Percentiles rank a stretch among this genome's conserved stretches.
Conservation (phyloP, 2,888 invertebrate species). For the Physocephala rufipes region DNA sequence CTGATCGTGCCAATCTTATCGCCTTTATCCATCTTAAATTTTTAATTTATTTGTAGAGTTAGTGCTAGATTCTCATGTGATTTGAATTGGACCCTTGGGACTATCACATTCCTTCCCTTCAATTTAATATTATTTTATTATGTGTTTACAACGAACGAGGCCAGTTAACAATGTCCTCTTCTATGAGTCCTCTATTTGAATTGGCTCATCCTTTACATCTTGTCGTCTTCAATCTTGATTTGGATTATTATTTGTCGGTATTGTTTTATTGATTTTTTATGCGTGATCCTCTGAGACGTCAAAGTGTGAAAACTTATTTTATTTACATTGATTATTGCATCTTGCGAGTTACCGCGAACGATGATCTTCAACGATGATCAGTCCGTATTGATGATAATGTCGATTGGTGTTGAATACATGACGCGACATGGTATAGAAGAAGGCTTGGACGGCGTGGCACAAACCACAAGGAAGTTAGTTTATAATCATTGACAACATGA, state of each 20-base stretch:
- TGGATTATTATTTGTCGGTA: neutral
- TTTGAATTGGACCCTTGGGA: conserved; percentile 45
- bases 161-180: neutral
- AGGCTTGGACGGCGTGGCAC: neutral
- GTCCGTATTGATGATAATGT: conserved; percentile 11
- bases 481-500: neutral
- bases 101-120: conserved; percentile 32
- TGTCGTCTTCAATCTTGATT: neutral
- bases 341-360: neutral
- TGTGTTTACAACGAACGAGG: neutral
- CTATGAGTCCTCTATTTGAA: neutral
- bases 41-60: conserved; percentile 55
- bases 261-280: neutral
- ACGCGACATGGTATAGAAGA: neutral
- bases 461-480: neutral
- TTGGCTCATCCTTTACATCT: neutral
- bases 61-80: conserved; percentile 31
- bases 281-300: neutral
- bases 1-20: conserved; percentile 34
- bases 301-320: conserved; percentile 22
- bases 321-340: conserved; percentile 12
- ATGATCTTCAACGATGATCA: neutral
- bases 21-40: conserved; percentile 43
- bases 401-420: conserved; percentile 2
- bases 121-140: conserved; percentile 54